phyloP scores from a whole-genome alignment of 2,113 vertebrate genomes.

The Apodemus speciosus region DNA sequence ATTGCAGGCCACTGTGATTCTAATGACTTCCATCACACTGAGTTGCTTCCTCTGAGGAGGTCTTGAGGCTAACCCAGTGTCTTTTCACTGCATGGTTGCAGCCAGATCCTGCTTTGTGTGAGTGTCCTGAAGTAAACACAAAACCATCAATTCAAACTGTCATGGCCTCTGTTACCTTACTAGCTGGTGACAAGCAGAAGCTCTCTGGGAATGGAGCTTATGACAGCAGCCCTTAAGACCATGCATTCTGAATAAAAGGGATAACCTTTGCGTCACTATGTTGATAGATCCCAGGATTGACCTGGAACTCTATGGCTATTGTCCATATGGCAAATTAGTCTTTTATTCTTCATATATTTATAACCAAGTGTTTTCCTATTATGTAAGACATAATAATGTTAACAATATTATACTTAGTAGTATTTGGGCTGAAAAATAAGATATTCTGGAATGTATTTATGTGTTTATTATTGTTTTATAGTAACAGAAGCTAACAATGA shows the following conservation, averaged over 20 bases:
- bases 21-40: slow-evolving; percentile 82
- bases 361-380: neutral
- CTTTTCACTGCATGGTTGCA: slow-evolving; percentile 82
- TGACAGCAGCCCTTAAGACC: neutral
- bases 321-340: neutral
- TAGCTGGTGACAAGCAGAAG: slow-evolving; percentile 40
- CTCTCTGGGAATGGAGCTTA: slow-evolving; percentile 19
- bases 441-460: neutral
- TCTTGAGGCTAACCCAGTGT: slow-evolving; percentile 85
- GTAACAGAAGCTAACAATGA: slow-evolving; percentile 4
- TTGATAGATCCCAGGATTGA: neutral
- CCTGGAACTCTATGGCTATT: neutral
- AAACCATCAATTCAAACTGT: slow-evolving; percentile 34
- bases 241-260: slow-evolving; percentile 34
- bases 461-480: slow-evolving; percentile 21
- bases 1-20: slow-evolving; percentile 68
- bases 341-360: neutral
- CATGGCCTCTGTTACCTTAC: slow-evolving; percentile 17
- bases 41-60: slow-evolving; percentile 87
- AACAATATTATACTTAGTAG: neutral
- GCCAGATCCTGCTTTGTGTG: slow-evolving; percentile 75
- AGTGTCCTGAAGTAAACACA: slow-evolving; percentile 79
- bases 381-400: neutral
- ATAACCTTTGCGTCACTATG: neutral
- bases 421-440: slow-evolving; percentile 7